phyloP scores from a whole-genome alignment of 2,888 invertebrate species.

The Hoplodrina blanda region DNA sequence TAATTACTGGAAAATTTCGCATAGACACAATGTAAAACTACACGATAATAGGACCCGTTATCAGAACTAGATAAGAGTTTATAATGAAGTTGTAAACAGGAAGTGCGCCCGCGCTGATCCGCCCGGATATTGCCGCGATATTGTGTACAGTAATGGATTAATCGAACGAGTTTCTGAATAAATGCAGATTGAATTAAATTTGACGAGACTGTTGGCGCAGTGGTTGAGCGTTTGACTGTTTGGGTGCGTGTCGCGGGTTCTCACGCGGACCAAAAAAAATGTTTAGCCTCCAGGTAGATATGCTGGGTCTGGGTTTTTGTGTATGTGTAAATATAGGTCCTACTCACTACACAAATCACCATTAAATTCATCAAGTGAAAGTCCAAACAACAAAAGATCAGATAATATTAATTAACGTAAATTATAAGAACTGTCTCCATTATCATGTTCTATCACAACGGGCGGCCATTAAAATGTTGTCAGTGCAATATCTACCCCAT shows the following conservation, averaged over 20 bases:
- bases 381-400: constrained; percentile 39
- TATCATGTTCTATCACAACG: constrained; percentile 57
- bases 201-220: too few relatives aligned
- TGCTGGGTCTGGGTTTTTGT: too few relatives aligned
- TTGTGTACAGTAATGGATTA: constrained; percentile 7
- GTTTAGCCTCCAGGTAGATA: too few relatives aligned
- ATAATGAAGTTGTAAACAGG: constrained; percentile 56
- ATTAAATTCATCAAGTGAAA: constrained; percentile 46
- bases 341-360: not conserved
- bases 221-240: too few relatives aligned
- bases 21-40: constrained; percentile 29
- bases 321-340: too few relatives aligned
- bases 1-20: constrained; percentile 41
- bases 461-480: constrained; percentile 54
- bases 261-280: too few relatives aligned
- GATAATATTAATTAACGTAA: constrained; percentile 59
- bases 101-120: constrained; percentile 52
- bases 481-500: constrained; percentile 52
- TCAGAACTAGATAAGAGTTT: constrained; percentile 45
- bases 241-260: too few relatives aligned
- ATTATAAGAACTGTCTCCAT: constrained; percentile 57
- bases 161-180: constrained; percentile 19
- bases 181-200: not conserved
- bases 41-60: constrained; percentile 32
- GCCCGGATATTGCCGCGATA: constrained; percentile 50